These are phyloP conservation scores for Podotricha telesiphe DNA, from an alignment of 2,888 invertebrate species.

Conservation along the genomic window DNA sequence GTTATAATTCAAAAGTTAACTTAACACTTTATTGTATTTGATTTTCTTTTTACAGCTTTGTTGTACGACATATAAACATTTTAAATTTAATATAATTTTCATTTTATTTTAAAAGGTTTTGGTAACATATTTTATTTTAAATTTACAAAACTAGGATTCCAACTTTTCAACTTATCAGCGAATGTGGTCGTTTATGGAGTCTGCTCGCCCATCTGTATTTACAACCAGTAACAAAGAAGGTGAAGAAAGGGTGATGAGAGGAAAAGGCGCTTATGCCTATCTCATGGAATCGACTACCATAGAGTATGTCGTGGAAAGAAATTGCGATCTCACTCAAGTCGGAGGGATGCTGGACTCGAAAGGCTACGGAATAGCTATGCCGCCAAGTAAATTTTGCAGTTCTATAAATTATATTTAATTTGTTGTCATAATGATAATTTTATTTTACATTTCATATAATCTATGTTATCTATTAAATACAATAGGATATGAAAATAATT, in stretches of 20 bases:
- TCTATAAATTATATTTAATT: neutral
- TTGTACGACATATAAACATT: neutral
- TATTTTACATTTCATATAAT: no score
- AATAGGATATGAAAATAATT: no score
- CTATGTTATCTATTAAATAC: no score
- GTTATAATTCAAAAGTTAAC: neutral
- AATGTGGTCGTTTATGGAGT: conserved; percentile 98
- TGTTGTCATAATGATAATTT: neutral
- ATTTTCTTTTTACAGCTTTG: neutral
- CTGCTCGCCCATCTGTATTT: conserved; percentile 93
- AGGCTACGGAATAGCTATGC: conserved; percentile 97
- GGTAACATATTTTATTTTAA: neutral
- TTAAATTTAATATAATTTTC: neutral
- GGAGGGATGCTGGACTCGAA: conserved; percentile 96
- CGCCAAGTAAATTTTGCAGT: conserved; percentile 88
- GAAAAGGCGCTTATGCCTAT: conserved; percentile 95
- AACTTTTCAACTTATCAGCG: conserved; percentile 96
- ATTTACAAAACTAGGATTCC: conserved; percentile 87
- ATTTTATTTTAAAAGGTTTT: neutral
- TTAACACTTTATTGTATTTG: neutral
- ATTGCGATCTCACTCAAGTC: conserved; percentile 95
- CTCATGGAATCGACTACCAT: conserved; percentile 99
- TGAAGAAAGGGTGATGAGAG: conserved; percentile 93
- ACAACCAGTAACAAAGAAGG: conserved; percentile 94
- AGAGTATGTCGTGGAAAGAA: conserved; percentile 95